These are phyloP conservation scores for Aeoliscus strigatus DNA, from an alignment of 2,797 vertebrate genomes.

Conservation along the genomic window DNA sequence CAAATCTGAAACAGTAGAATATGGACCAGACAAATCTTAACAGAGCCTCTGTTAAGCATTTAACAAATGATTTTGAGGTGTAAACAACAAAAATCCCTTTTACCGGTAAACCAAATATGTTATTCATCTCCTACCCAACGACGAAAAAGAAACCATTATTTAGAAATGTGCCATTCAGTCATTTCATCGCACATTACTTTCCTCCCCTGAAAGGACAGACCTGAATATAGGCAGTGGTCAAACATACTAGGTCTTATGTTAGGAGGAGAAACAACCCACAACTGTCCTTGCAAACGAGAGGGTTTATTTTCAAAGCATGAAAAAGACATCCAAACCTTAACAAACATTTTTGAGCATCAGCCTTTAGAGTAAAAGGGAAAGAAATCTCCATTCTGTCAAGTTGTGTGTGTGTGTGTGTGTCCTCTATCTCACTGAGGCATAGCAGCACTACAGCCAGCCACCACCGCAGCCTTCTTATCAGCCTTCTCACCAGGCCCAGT, in stretches of 20 bases:
- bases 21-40: constrained; percentile 22
- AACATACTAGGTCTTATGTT: no score
- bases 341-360: constrained; percentile 25
- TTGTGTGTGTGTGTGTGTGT: constrained; percentile 28
- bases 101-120: no score
- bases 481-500: constrained; percentile 62
- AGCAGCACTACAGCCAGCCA: constrained; percentile 53
- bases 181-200: no score
- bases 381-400: constrained; percentile 22
- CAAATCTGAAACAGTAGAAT: constrained; percentile 21
- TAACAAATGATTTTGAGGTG: no score
- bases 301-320: constrained; percentile 12
- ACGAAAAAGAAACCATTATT: no score
- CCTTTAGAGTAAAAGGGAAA: constrained; percentile 15
- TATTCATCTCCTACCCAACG: no score
- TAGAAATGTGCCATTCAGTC: no score
- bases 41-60: no score
- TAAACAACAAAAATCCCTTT: no score
- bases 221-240: no score
- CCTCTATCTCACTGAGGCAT: constrained; percentile 49
- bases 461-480: constrained; percentile 64
- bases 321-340: constrained; percentile 26
- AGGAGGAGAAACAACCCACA: constrained; percentile 1
- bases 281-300: neutral
- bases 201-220: no score